These are phyloP conservation scores for Drosophila azteca DNA, from an alignment of 1,140 invertebrate species.

Conservation along the genomic window DNA sequence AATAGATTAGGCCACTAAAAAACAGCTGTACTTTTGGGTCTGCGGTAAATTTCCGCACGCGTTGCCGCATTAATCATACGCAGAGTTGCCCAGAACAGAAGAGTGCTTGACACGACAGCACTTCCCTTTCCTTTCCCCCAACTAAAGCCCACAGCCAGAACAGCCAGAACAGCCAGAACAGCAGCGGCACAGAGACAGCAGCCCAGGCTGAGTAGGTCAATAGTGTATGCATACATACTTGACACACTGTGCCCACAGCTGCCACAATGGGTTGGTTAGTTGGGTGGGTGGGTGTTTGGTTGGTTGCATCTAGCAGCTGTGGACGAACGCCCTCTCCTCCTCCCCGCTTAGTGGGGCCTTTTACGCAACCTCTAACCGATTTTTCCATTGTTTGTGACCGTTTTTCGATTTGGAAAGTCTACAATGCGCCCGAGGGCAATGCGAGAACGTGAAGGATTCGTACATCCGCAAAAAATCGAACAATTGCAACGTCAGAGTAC, in stretches of 20 bases:
- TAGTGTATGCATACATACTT: conserved; percentile 55
- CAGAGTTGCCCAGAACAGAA: conserved; percentile 29
- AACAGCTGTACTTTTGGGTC: conserved; percentile 39
- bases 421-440: conserved; percentile 16
- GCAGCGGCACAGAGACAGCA: no score
- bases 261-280: background rate
- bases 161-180: background rate
- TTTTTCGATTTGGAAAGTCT: conserved; percentile 30
- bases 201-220: conserved; percentile 51
- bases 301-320: conserved; percentile 6
- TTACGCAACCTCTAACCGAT: conserved; percentile 26
- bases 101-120: conserved; percentile 6
- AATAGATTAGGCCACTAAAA: conserved; percentile 59
- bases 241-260: conserved; percentile 50
- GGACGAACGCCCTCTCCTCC: background rate
- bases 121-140: conserved; percentile 5
- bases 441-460: conserved; percentile 14
- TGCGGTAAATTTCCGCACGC: conserved; percentile 53
- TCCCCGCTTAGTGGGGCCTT: background rate
- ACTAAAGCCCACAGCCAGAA: conserved; percentile 1
- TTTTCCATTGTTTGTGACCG: conserved; percentile 11
- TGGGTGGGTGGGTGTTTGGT: background rate
- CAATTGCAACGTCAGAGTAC: conserved; percentile 11
- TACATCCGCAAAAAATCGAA: conserved; percentile 1
- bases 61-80: conserved; percentile 64